Conservation (phyloP, 2,888 invertebrate genomes). For the Drosophila kambysellisi region DNA sequence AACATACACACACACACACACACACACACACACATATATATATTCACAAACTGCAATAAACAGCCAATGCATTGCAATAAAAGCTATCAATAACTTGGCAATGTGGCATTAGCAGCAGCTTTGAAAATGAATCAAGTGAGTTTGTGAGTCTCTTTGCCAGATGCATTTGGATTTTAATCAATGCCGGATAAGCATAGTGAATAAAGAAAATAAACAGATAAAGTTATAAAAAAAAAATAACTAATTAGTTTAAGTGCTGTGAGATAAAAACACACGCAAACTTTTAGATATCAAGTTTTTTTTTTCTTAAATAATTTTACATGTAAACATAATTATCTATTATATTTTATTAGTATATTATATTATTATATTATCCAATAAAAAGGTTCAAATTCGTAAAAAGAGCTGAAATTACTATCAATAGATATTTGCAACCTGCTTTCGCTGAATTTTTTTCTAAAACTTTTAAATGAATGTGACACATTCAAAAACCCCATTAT, state of each 20-base stretch:
- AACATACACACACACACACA: constrained; percentile 17
- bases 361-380: too few relatives aligned
- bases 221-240: neutral
- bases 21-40: too few relatives aligned
- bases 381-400: too few relatives aligned
- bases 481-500: constrained; percentile 11
- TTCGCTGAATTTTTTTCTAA: neutral
- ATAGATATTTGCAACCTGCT: neutral
- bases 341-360: too few relatives aligned
- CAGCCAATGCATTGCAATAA: constrained; percentile 42
- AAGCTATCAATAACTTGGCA: constrained; percentile 64
- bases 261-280: neutral
- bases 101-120: constrained; percentile 50
- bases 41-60: constrained; percentile 6
- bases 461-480: constrained; percentile 45
- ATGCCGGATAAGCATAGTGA: constrained; percentile 26
- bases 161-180: constrained; percentile 38
- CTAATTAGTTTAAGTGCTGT: neutral
- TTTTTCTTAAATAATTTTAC: neutral
- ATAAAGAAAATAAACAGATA: constrained; percentile 3
- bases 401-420: neutral
- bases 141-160: neutral
- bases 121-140: constrained; percentile 36
- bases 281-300: neutral
- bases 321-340: neutral